Percentiles rank a stretch among this genome's conserved stretches.
Evolutionary conservation across 1,140 invertebrate genomes (phyloP).

Genomic region (Popillia japonica): DNA sequence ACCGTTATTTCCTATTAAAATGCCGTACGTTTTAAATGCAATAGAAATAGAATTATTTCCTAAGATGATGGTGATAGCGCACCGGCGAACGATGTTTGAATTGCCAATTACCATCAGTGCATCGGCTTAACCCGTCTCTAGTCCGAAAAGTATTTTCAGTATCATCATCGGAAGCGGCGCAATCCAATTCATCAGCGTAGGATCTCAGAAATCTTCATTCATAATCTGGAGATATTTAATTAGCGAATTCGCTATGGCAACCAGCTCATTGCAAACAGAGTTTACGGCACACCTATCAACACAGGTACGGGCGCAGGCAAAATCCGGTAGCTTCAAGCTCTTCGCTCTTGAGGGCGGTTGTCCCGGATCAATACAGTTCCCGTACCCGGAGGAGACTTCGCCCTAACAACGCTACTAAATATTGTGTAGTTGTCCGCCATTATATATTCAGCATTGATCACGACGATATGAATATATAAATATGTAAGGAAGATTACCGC

Average conservation of each 20-base stretch:
- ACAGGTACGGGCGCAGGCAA: conserved; percentile 42
- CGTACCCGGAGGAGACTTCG: conserved; percentile 40
- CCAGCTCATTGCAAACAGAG: conserved; percentile 37
- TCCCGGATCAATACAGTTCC: conserved; percentile 43
- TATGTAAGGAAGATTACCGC: neutral
- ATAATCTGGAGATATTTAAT: conserved; percentile 25
- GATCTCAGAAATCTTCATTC: conserved; percentile 24
- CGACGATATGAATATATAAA: neutral
- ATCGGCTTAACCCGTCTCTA: neutral
- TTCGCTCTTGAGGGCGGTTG: conserved; percentile 45
- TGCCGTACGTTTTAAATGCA: neutral
- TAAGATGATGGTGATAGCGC: neutral
- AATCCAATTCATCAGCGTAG: neutral
- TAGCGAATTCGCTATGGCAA: conserved; percentile 42
- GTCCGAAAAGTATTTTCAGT: neutral
- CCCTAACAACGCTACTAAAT: conserved; percentile 45
- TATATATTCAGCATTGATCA: neutral
- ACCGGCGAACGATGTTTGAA: neutral
- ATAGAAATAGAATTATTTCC: neutral
- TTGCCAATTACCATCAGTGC: conserved; percentile 1
- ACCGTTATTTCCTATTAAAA: neutral
- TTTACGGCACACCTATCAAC: conserved; percentile 44
- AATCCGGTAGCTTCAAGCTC: conserved; percentile 45
- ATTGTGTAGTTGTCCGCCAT: conserved; percentile 29
- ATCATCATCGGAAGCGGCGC: neutral